phyloP scores from a whole-genome alignment of 2,888 invertebrate genomes.

The Lycaena phlaeas region DNA sequence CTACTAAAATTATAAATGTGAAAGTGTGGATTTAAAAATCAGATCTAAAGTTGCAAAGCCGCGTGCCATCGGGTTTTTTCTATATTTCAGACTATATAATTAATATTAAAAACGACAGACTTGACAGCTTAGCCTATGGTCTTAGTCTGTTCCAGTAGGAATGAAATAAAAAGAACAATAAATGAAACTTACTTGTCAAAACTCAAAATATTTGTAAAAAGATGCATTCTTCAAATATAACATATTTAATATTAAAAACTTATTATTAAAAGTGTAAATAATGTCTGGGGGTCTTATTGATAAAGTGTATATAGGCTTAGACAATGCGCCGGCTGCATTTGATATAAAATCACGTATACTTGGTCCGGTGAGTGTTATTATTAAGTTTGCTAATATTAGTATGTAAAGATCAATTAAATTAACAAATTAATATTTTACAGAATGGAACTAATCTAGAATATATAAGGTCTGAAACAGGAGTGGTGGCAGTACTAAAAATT shows the following conservation, averaged over 20 bases:
- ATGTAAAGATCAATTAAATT: background rate
- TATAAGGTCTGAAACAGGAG: conserved; percentile 84
- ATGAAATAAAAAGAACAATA: background rate
- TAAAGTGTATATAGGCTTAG: conserved; percentile 84
- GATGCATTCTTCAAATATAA: conserved; percentile 41
- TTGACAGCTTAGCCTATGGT: too few relatives aligned
- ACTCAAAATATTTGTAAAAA: conserved; percentile 22
- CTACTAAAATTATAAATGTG: too few relatives aligned
- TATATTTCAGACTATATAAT: too few relatives aligned
- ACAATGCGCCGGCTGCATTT: conserved; percentile 82
- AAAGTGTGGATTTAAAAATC: too few relatives aligned
- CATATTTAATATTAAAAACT: conserved; percentile 26
- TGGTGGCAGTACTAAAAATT: conserved; percentile 81
- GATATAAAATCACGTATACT: conserved; percentile 82
- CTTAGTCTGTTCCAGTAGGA: too few relatives aligned
- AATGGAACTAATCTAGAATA: conserved; percentile 82
- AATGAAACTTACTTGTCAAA: conserved; percentile 18
- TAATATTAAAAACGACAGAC: too few relatives aligned
- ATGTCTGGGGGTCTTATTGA: conserved; percentile 72
- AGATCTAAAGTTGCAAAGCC: too few relatives aligned
- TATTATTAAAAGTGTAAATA: conserved; percentile 26
- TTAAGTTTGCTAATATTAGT: conserved; percentile 15
- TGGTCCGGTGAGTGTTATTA: conserved; percentile 63
- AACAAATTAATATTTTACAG: conserved; percentile 33
- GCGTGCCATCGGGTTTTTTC: too few relatives aligned